These are phyloP conservation scores for Falco concolor DNA, from an alignment of 2,797 vertebrate genomes.

Conservation along the genomic window DNA sequence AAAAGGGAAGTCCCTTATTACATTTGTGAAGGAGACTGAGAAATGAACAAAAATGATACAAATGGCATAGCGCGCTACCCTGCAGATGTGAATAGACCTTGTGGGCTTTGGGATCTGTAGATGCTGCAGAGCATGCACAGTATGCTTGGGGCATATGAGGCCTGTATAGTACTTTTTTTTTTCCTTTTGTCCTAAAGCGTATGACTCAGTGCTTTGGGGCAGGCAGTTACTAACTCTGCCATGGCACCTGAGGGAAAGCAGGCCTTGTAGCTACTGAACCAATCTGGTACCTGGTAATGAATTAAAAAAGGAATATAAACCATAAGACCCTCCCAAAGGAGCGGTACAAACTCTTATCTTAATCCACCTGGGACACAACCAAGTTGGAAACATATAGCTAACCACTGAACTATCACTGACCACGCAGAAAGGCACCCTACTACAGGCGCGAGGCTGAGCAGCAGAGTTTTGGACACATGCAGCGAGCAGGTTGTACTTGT, in stretches of 20 bases:
- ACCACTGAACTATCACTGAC: neutral
- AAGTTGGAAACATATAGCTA: neutral
- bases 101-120: neutral
- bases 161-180: neutral
- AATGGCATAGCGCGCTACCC: neutral
- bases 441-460: neutral
- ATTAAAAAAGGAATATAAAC: neutral
- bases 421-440: accelerated
- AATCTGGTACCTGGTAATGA: neutral
- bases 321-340: neutral
- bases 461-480: neutral
- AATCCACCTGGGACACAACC: accelerated
- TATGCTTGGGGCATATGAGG: neutral
- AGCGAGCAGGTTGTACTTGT: neutral
- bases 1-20: neutral
- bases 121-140: neutral
- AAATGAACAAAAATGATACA: neutral
- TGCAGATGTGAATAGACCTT: neutral
- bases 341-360: neutral
- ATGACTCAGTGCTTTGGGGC: neutral
- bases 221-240: neutral
- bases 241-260: neutral
- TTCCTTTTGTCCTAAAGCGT: neutral
- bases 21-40: neutral
- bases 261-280: neutral